A percentile compares a stretch with the other conserved stretches of the same genome.
Evolutionary conservation across 1,140 invertebrate genomes (phyloP).

Genomic region (Dendroctonus ponderosae): DNA sequence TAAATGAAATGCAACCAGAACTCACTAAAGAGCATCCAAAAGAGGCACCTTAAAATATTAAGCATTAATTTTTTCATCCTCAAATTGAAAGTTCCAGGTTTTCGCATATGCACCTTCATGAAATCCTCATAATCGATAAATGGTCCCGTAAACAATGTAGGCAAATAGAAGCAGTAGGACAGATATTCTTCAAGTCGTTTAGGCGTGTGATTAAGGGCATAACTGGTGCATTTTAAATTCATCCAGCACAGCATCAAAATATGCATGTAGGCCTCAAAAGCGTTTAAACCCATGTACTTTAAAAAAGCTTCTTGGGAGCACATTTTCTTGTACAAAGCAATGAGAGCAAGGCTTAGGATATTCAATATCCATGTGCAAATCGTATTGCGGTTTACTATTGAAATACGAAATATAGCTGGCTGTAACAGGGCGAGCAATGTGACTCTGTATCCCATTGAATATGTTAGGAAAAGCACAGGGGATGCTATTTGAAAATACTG

Average conservation of each 20-base stretch:
- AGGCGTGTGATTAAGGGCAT: constrained; percentile 37
- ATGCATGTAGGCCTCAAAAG: constrained; percentile 36
- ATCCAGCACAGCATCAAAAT: constrained; percentile 45
- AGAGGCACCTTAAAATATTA: constrained; percentile 63
- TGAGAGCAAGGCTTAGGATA: constrained; percentile 31
- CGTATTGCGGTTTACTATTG: constrained; percentile 25
- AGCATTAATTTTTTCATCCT: constrained; percentile 52
- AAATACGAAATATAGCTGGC: constrained; percentile 40
- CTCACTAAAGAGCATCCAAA: constrained; percentile 73
- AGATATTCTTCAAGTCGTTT: constrained; percentile 53
- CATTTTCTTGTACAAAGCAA: constrained; percentile 36
- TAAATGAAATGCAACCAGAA: constrained; percentile 76
- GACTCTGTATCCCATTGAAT: constrained; percentile 27
- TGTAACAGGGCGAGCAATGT: constrained; percentile 38
- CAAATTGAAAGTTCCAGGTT: constrained; percentile 17
- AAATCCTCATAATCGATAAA: constrained; percentile 73
- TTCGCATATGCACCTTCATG: constrained; percentile 42
- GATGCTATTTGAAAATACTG: constrained; percentile 37
- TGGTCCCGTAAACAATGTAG: constrained; percentile 75
- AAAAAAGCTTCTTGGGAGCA: constrained; percentile 28
- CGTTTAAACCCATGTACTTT: constrained; percentile 24
- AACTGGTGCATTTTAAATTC: constrained; percentile 46
- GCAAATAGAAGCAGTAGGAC: constrained; percentile 79
- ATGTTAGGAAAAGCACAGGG: constrained; percentile 31
- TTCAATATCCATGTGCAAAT: constrained; percentile 38